phyloP scores from a whole-genome alignment of 1,140 invertebrate genomes.

The Atta colombica region DNA sequence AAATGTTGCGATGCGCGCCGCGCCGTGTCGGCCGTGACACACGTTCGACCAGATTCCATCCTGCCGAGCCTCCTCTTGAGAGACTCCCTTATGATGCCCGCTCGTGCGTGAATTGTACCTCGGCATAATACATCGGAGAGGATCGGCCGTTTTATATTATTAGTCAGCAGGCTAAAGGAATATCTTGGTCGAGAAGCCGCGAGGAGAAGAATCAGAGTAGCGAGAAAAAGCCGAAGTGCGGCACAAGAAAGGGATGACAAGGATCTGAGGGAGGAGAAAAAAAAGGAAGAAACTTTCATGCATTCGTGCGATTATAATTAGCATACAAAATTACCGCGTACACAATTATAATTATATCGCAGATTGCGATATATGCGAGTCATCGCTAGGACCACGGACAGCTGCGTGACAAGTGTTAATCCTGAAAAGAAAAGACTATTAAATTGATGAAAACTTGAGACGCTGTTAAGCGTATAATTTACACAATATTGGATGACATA shows the following conservation, averaged over 20 bases:
- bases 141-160: constrained; percentile 76
- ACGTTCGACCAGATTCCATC: constrained; percentile 76
- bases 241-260: constrained; percentile 4
- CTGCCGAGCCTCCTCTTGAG: constrained; percentile 47
- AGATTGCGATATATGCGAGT: constrained; percentile 20
- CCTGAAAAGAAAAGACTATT: background rate
- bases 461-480: constrained; percentile 6
- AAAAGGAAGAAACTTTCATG: background rate
- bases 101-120: constrained; percentile 76
- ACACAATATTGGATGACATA: background rate
- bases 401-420: constrained; percentile 6
- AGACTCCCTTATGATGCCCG: constrained; percentile 68
- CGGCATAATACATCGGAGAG: constrained; percentile 63
- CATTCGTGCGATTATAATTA: constrained; percentile 50
- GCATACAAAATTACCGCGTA: constrained; percentile 29
- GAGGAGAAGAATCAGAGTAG: background rate
- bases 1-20: constrained; percentile 3
- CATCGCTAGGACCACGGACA: constrained; percentile 11
- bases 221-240: constrained; percentile 30
- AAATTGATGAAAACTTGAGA: constrained; percentile 20
- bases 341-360: constrained; percentile 41
- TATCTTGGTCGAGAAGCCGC: constrained; percentile 8
- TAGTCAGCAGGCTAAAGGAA: constrained; percentile 58
- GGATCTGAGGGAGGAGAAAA: background rate
- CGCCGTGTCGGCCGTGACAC: constrained; percentile 69